Conservation (phyloP, 2,113 vertebrate genomes). For the Sinocyclocheilus anophthalmus region DNA sequence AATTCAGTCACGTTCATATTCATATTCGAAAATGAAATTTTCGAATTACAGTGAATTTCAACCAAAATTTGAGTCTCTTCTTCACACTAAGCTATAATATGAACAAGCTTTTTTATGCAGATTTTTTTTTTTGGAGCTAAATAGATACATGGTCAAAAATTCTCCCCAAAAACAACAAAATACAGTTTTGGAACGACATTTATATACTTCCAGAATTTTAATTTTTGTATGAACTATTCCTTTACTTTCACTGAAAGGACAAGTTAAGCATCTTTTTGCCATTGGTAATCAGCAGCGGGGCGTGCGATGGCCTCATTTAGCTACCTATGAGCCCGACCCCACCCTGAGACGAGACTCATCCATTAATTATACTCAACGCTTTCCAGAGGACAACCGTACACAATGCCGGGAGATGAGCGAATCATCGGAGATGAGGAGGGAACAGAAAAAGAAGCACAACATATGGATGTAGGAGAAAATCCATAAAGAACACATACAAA, state of each 20-base stretch:
- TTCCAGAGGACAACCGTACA: constrained; percentile 72
- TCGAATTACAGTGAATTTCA: no score
- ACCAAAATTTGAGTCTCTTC: not conserved
- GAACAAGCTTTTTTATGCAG: not conserved
- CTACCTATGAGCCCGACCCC: constrained; percentile 69
- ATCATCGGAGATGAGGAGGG: not conserved
- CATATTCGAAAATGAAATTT: no score
- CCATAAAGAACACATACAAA: not conserved
- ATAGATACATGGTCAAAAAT: no score
- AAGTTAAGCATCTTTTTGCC: constrained; percentile 31
- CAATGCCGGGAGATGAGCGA: not conserved
- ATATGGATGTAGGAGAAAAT: not conserved
- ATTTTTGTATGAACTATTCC: not conserved
- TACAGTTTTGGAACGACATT: not conserved
- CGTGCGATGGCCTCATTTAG: constrained; percentile 73
- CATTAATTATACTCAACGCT: constrained; percentile 85
- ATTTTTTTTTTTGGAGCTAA: not conserved
- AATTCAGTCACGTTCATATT: no score
- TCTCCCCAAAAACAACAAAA: not conserved
- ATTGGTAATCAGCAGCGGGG: constrained; percentile 62
- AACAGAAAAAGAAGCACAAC: constrained; percentile 40
- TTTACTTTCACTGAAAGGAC: not conserved
- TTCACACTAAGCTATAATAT: not conserved
- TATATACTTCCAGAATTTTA: not conserved
- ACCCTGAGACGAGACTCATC: constrained; percentile 72